phyloP scores from a whole-genome alignment of 2,888 invertebrate genomes.

The Drosophila pseudotakahashii region DNA sequence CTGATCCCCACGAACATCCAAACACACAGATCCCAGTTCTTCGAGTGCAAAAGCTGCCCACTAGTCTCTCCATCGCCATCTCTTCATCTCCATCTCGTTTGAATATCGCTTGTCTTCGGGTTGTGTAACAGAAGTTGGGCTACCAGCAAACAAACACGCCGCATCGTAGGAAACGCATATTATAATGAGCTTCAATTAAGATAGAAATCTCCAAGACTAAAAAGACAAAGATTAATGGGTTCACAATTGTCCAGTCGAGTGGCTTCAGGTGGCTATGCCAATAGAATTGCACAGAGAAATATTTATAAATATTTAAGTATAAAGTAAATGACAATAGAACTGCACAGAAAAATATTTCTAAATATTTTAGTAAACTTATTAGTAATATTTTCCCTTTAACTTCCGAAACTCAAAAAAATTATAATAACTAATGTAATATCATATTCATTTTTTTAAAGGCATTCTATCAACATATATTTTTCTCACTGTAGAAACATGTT shows the following conservation, averaged over 20 bases:
- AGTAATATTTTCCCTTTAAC: neutral
- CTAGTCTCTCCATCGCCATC: neutral
- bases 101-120: slow-evolving; percentile 32
- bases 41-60: slow-evolving; percentile 64
- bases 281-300: slow-evolving; percentile 43
- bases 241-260: slow-evolving; percentile 67
- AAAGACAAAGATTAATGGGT: slow-evolving; percentile 75
- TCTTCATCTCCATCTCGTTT: slow-evolving; percentile 15
- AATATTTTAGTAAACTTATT: neutral
- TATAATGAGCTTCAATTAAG: slow-evolving; percentile 80
- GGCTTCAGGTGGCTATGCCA: slow-evolving; percentile 51
- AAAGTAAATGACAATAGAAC: slow-evolving; percentile 47
- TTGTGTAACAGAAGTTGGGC: slow-evolving; percentile 62
- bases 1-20: slow-evolving; percentile 16
- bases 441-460: neutral
- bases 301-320: neutral
- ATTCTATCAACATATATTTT: neutral
- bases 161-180: slow-evolving; percentile 74
- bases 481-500: slow-evolving; percentile 11
- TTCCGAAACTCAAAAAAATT: too few relatives aligned
- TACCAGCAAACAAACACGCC: slow-evolving; percentile 31
- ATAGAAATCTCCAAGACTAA: slow-evolving; percentile 76
- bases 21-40: slow-evolving; percentile 2
- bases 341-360: slow-evolving; percentile 17
- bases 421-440: neutral